phyloP scores from a whole-genome alignment of 2,113 vertebrate species.

The Sisor rabdophorus region DNA sequence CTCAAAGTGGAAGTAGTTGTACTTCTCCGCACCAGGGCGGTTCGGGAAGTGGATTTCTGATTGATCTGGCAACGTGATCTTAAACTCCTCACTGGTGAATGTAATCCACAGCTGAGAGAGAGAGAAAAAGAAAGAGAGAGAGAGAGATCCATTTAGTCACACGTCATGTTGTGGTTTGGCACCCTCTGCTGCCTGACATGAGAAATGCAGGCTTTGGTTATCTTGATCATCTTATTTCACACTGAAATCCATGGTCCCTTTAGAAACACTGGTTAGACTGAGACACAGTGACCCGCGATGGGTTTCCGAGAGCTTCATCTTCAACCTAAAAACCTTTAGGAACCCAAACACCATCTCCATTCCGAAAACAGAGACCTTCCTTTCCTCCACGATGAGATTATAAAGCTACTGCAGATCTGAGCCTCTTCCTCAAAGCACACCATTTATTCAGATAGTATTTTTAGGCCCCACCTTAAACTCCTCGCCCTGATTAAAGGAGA shows the following conservation, averaged over 20 bases:
- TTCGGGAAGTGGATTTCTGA: slow-evolving; percentile 70
- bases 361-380: too few relatives aligned
- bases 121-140: background rate
- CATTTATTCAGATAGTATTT: background rate
- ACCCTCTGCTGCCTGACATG: background rate
- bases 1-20: slow-evolving; percentile 53
- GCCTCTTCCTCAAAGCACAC: too few relatives aligned
- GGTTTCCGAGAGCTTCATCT: too few relatives aligned
- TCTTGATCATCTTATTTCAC: too few relatives aligned
- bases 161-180: background rate
- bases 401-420: too few relatives aligned
- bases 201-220: background rate
- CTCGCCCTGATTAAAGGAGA: slow-evolving; percentile 65
- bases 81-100: slow-evolving; percentile 64
- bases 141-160: background rate
- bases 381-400: too few relatives aligned
- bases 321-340: too few relatives aligned
- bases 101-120: slow-evolving; percentile 58
- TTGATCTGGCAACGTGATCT: slow-evolving; percentile 61
- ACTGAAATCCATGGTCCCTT: background rate
- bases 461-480: slow-evolving; percentile 61
- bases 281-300: background rate
- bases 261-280: background rate
- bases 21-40: slow-evolving; percentile 63
- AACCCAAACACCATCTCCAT: too few relatives aligned